Evolutionary conservation across 2,797 vertebrate species (phyloP).

Genomic region (Capromys pilorides): DNA sequence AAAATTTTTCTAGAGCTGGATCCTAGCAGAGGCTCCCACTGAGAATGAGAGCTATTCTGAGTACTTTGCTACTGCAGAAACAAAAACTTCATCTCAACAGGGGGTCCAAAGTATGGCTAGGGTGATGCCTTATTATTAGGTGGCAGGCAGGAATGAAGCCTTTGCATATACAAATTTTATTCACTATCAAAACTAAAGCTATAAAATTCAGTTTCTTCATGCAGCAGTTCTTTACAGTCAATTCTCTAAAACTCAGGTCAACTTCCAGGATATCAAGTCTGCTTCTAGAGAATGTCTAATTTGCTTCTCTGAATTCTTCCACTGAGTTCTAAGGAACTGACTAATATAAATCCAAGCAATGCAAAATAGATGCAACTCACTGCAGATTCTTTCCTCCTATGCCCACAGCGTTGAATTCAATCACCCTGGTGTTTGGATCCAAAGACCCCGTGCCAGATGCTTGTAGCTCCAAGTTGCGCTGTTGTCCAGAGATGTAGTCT

Average conservation of each 20-base stretch:
- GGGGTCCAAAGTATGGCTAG: background rate
- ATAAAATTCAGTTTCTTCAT: background rate
- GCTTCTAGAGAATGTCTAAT: background rate
- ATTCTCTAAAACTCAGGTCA: background rate
- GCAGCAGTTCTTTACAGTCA: background rate
- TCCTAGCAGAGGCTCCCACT: background rate
- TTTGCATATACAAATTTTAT: background rate
- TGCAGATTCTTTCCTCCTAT: conserved; percentile 82
- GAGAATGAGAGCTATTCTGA: background rate
- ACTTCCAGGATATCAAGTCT: background rate
- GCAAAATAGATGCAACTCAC: conserved; percentile 81
- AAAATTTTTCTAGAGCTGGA: background rate
- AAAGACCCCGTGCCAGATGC: conserved; percentile 73
- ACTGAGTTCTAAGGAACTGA: background rate
- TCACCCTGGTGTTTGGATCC: conserved; percentile 86
- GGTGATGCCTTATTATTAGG: background rate
- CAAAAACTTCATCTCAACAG: background rate
- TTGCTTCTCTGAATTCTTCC: background rate
- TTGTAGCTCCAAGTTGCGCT: conserved; percentile 78
- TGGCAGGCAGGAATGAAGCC: background rate
- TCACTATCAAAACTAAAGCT: background rate
- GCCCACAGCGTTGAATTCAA: conserved; percentile 89
- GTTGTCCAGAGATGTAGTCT: conserved; percentile 86
- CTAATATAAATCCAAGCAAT: background rate
- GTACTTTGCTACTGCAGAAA: background rate